Evolutionary conservation across 1,140 invertebrate genomes (phyloP).

Genomic region (Aradophagus sp.): DNA sequence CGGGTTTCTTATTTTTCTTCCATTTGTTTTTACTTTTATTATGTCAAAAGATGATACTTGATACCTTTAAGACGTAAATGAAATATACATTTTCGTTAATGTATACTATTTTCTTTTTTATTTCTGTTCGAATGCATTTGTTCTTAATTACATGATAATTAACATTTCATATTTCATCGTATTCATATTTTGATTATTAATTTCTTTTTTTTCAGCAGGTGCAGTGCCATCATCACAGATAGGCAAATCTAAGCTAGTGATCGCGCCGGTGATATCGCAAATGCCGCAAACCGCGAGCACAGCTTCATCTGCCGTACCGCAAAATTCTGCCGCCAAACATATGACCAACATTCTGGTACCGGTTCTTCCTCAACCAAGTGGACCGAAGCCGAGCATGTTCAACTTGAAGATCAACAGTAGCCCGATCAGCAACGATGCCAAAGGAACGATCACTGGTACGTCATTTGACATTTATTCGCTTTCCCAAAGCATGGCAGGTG

Average conservation of each 20-base stretch:
- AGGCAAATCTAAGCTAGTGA: conserved; percentile 75
- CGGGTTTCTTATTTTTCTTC: neutral
- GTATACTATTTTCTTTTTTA: conserved; percentile 2
- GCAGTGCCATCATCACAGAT: conserved; percentile 64
- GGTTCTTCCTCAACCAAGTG: conserved; percentile 70
- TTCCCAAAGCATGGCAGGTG: neutral
- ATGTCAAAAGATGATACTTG: neutral
- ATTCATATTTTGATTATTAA: conserved; percentile 3
- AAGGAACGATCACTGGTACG: conserved; percentile 74
- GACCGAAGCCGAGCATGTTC: conserved; percentile 72
- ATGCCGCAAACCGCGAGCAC: conserved; percentile 70
- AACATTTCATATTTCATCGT: too few species aligned
- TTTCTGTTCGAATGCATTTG: neutral
- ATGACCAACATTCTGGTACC: conserved; percentile 75
- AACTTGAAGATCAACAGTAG: conserved; percentile 77
- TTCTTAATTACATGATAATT: conserved; percentile 4
- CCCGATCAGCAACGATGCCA: conserved; percentile 72
- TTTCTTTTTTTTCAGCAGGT: too few species aligned
- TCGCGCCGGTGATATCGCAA: conserved; percentile 71
- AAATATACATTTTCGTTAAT: conserved; percentile 14
- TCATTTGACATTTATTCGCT: neutral
- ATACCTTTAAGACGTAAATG: too few species aligned
- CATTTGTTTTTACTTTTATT: conserved; percentile 12
- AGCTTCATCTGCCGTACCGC: conserved; percentile 68
- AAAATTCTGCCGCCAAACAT: conserved; percentile 67